Percentiles rank a stretch among this genome's conserved stretches.
phyloP scores from a whole-genome alignment of 1,140 invertebrate genomes.

The Coptotermes formosanus region DNA sequence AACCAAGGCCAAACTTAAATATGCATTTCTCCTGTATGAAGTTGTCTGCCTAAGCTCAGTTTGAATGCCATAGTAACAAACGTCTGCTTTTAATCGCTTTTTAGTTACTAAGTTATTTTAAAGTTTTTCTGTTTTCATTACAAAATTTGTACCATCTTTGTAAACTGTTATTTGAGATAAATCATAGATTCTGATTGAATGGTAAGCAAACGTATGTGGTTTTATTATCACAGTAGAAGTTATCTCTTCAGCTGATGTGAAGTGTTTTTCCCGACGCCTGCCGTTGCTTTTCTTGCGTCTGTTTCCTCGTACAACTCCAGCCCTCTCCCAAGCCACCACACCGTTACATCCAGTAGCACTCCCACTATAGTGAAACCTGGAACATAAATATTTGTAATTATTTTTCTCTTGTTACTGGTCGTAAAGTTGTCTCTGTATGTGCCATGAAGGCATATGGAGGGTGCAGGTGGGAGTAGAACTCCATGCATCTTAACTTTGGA shows the following conservation, averaged over 20 bases:
- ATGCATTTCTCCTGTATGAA: too few species aligned
- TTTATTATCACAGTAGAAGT: neutral
- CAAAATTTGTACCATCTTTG: neutral
- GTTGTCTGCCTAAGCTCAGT: too few species aligned
- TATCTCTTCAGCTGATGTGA: neutral
- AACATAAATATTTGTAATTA: conserved; percentile 34
- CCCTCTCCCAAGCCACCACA: conserved; percentile 57
- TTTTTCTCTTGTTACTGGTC: too few species aligned
- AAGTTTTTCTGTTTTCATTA: neutral
- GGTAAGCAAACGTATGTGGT: neutral
- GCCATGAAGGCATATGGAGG: too few species aligned
- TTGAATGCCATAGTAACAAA: neutral
- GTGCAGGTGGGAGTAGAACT: too few species aligned
- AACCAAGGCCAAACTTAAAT: too few species aligned
- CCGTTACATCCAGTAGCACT: conserved; percentile 55
- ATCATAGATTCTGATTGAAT: neutral
- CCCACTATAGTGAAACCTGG: conserved; percentile 55
- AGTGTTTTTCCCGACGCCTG: neutral
- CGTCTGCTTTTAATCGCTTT: neutral
- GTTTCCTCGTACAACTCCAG: conserved; percentile 57
- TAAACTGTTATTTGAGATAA: neutral
- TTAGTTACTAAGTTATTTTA: neutral
- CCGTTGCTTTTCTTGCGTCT: neutral
- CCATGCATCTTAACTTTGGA: too few species aligned
- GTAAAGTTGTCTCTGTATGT: too few species aligned